Base-by-base conservation (phyloP, 2,888 invertebrate species). In the Diaprepes abbreviatus region DNA sequence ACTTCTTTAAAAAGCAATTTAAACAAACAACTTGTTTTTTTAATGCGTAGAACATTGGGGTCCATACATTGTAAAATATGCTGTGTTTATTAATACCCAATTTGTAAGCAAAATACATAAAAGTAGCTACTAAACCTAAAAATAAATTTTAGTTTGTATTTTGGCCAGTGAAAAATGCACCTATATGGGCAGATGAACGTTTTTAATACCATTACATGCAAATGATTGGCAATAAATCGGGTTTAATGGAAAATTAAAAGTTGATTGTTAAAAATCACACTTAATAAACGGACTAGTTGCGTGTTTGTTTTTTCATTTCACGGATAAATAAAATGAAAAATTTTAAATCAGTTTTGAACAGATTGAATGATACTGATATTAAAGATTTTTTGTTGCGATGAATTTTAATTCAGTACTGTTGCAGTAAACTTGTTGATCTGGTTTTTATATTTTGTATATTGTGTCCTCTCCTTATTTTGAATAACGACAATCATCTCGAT, bases 171-270 rank as follows among this genome's bases (percentile, higher is more conserved):
- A 33, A 33, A 33, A 33, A 33, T 33, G 7, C 6, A 38, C 38
- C 38, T 38, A 38, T 10, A 38, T 38, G 16, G 4, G n/a, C n/a
- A n/a, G 4, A 17, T 19, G 14, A 6, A 43, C 19, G 19, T 19
- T 43, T 43, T 43, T 43, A 43, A 43, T 19, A 19, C 40, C 40
- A 43, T 43, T 43, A 17, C 6, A 43, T 4, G 14, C 3, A 43
- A 17, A 43, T 43, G 17, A 17, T 43, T 43, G 19, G 17, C 40
- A 17, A 43, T 43, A 43, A 17, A 43, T 43, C 19, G 40, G 6
- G 17, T 43, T 43, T 43, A 43, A 19, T 43, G 19, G 40, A 43
- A 43, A 43, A 43, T 43, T 43, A 43, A 43, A 19, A 19, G 40
- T 19, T 19, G 40, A 43, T 43, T 43, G 40, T 43, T 43, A 43